These are phyloP conservation scores for Ellobius talpinus DNA, from an alignment of 2,113 vertebrate species.

Conservation along the genomic window DNA sequence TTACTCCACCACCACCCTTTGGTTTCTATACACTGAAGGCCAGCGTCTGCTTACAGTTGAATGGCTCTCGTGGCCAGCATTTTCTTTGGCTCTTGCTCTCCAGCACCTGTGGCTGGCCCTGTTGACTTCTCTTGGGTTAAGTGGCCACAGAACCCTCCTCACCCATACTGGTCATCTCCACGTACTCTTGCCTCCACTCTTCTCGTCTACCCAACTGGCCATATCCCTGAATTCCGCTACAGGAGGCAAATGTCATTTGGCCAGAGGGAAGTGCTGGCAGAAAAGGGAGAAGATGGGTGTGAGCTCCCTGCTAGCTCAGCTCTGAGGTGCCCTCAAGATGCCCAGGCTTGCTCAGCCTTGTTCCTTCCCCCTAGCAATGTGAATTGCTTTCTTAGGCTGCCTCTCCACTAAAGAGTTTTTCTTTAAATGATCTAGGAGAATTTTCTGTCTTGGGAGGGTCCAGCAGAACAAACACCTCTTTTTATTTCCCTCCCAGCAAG, in stretches of 20 bases:
- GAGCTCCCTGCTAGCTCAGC: neutral
- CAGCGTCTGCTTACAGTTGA: fast-evolving
- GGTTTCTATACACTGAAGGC: neutral
- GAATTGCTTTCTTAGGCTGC: fast-evolving
- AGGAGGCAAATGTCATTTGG: neutral
- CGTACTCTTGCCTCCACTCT: neutral
- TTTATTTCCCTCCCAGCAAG: neutral
- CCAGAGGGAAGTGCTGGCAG: neutral
- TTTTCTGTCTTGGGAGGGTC: neutral
- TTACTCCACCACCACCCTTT: too few species aligned
- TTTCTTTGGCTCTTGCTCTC: neutral
- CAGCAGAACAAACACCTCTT: too few species aligned
- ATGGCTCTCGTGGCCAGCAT: neutral
- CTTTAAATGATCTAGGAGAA: fast-evolving
- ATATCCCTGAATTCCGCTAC: too few species aligned
- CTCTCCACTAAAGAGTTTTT: neutral
- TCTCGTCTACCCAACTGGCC: neutral
- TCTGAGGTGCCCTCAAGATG: neutral
- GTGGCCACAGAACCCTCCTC: neutral
- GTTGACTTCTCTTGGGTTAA: neutral
- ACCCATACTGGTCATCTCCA: neutral
- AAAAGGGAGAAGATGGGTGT: neutral
- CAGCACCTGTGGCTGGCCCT: neutral
- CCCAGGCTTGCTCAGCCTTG: neutral
- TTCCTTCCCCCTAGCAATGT: neutral